Evolutionary conservation across 2,888 invertebrate genomes (phyloP).

Genomic region (Drosophila imparisetae): DNA sequence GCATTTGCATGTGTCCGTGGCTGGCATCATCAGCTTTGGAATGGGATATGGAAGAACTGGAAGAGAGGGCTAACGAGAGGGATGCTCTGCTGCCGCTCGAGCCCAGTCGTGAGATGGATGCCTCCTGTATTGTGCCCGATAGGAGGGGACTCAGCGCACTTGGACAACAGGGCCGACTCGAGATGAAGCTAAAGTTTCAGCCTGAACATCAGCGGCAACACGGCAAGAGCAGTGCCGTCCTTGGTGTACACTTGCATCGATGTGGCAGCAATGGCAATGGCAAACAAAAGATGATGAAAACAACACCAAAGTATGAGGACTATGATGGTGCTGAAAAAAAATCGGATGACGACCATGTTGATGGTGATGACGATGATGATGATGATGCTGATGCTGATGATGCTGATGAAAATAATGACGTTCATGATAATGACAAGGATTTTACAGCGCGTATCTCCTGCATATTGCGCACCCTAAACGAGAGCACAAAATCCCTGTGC

Average conservation of each 20-base stretch:
- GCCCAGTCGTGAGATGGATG: not conserved
- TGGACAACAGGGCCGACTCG: not conserved
- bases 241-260: not conserved
- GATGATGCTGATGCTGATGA: not conserved
- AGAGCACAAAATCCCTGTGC: constrained; percentile 10
- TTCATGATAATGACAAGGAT: not conserved
- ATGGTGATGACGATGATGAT: not conserved
- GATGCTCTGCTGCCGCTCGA: not conserved
- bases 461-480: constrained; percentile 17
- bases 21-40: not conserved
- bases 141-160: not conserved
- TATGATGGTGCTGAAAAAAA: constrained; percentile 7
- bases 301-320: constrained; percentile 2
- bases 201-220: not conserved
- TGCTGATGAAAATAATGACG: not conserved
- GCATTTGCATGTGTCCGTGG: not conserved
- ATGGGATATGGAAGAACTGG: not conserved
- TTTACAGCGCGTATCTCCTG: constrained; percentile 22
- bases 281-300: not conserved
- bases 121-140: not conserved
- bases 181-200: constrained; percentile 10
- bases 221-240: not conserved
- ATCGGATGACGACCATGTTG: not conserved
- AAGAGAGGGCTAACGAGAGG: not conserved
- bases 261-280: not conserved